A percentile compares a stretch with the other conserved stretches of the same genome.
Conservation (phyloP, 2,113 vertebrate genomes). For the Marmota flaviventris region DNA sequence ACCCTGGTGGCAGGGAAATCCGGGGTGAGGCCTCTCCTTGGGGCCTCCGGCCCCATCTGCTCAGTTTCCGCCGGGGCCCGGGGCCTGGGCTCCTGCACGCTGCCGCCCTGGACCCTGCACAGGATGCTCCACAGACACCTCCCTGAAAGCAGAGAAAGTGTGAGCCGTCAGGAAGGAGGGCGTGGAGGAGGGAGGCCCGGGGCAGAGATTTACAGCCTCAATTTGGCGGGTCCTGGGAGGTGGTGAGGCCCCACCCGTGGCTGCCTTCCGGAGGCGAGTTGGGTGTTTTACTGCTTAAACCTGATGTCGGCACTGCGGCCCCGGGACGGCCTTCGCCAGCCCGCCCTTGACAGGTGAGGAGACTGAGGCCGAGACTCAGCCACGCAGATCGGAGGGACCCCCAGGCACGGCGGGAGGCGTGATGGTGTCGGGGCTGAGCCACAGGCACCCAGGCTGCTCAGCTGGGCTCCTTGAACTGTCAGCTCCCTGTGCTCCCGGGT, state of each 20-base stretch:
- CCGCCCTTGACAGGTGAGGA: slow-evolving; percentile 15
- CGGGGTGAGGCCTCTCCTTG: not conserved
- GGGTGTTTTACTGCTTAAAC: not conserved
- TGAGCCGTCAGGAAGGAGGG: slow-evolving; percentile 65
- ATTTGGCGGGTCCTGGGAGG: slow-evolving; percentile 25
- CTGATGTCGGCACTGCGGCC: not conserved
- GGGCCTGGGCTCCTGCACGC: not conserved
- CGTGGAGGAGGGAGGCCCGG: slow-evolving; percentile 59
- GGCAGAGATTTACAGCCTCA: slow-evolving; percentile 72
- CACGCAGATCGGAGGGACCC: too few relatives aligned
- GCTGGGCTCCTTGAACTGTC: fast-evolving
- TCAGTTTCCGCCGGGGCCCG: not conserved
- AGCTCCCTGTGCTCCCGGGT: fast-evolving
- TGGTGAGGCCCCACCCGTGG: not conserved
- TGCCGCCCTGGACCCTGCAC: not conserved
- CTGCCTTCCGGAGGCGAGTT: slow-evolving; percentile 24
- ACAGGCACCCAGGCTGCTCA: fast-evolving
- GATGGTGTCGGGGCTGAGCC: too few relatives aligned
- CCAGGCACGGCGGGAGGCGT: too few relatives aligned
- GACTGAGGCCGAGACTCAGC: slow-evolving; percentile 29
- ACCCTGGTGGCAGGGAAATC: not conserved
- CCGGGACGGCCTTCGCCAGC: not conserved
- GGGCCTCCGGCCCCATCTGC: not conserved
- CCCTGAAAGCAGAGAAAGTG: slow-evolving; percentile 83
- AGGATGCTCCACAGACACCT: slow-evolving; percentile 73